phyloP scores from a whole-genome alignment of 1,140 invertebrate genomes.

The Drosophila lini region DNA sequence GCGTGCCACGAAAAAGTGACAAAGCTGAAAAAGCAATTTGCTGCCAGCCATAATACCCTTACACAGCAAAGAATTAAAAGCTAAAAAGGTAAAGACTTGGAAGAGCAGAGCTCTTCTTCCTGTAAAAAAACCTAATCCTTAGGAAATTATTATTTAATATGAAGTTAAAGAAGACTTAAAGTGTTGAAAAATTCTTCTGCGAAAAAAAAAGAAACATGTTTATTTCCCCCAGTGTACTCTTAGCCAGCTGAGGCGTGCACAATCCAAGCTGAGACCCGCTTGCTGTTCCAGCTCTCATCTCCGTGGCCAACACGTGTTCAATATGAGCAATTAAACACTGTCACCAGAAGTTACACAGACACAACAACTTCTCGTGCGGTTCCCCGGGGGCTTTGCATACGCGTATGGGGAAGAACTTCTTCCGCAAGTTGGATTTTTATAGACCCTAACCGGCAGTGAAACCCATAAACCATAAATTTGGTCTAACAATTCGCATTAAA shows the following conservation, averaged over 20 bases:
- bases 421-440: conserved; percentile 38
- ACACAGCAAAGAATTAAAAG: conserved; percentile 13
- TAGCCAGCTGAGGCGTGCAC: conserved; percentile 47
- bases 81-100: not conserved
- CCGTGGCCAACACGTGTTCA: conserved; percentile 71
- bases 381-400: conserved; percentile 34
- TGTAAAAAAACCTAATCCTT: no score
- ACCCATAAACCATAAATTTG: conserved; percentile 65
- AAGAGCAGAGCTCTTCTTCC: not conserved
- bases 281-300: conserved; percentile 22
- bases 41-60: conserved; percentile 66
- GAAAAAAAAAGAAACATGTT: not conserved
- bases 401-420: conserved; percentile 7
- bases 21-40: conserved; percentile 83
- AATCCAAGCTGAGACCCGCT: conserved; percentile 43
- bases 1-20: conserved; percentile 74
- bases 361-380: conserved; percentile 36
- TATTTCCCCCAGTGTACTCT: conserved; percentile 6
- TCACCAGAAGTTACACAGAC: conserved; percentile 68
- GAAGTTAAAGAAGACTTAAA: fast-evolving
- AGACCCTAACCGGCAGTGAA: conserved; percentile 16
- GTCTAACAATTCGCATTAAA: conserved; percentile 76
- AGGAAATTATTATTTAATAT: not conserved
- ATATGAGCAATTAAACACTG: conserved; percentile 83
- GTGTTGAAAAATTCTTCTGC: not conserved